Base-by-base conservation (phyloP, 2,797 vertebrate species). In the Bryconaethiops microstoma region DNA sequence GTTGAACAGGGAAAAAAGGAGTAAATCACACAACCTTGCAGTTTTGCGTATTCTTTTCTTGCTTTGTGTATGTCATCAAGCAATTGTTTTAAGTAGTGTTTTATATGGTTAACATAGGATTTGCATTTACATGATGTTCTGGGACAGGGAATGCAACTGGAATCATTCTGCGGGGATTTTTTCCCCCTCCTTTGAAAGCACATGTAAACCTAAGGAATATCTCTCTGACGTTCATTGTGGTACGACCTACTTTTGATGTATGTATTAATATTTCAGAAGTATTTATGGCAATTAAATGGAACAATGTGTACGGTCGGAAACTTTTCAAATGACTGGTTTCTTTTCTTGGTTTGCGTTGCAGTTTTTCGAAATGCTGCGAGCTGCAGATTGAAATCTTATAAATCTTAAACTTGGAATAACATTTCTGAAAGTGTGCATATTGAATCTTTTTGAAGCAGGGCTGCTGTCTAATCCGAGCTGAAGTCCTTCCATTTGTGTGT, bases 181-280 rank as follows among this genome's bases (percentile, higher is more conserved):
- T 39, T 39, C 0, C 39, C 29, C 10, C 29, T 1, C 17, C 7
- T 9, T 52, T 17, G 5, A 71, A 4, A 19, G 16, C 48, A 29
- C 12, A 16, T 70, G 65, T 45, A n/a, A 68, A n/a, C 65, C 63
- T 65, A 63, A 63, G 39, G 16, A 40, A 19, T 68, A 19, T 42
- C 14, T 67, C 39, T 68, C 19, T 39, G 39, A 64, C 13, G 0
- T 21, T 45, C 19, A 42, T 67, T 67, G 40, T 67, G 64, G 8
- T 42, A 42, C 9, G 8, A 67, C 17, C 29, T 42, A n/a, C 17
- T 67, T 42, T 9, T 67, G 19, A 42, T 42, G n/a, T n/a, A 9
- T 65, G 40, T 67, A 29, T 23, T 19, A 67, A 67, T 42, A n/a
- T 42, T 45, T 35, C 35, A 12, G 19, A 67, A 42, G 42, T 67